A percentile compares a stretch with the other conserved stretches of the same genome.
Conservation (phyloP, 2,797 vertebrate species). For the Takifugu rubripes region DNA sequence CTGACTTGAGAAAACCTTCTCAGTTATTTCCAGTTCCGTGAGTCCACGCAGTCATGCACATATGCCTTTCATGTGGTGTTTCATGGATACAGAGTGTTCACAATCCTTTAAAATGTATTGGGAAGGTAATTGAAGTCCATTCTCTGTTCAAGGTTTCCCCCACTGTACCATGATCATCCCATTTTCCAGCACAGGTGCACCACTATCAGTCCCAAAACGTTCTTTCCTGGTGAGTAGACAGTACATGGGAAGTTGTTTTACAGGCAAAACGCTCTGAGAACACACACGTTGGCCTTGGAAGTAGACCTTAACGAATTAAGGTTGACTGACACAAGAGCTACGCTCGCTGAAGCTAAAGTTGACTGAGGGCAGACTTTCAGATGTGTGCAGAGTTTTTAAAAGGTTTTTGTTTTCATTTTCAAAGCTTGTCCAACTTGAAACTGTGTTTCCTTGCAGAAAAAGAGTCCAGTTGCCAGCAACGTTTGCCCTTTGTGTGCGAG, state of each 20-base stretch:
- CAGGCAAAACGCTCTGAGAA: too few relatives aligned
- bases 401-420: not conserved
- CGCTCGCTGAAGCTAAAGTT: too few relatives aligned
- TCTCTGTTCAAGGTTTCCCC: constrained; percentile 44
- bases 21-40: constrained; percentile 58
- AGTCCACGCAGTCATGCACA: constrained; percentile 19
- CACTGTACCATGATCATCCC: constrained; percentile 36
- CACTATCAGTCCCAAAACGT: constrained; percentile 32
- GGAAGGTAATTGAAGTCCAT: constrained; percentile 6
- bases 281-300: too few relatives aligned
- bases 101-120: not conserved
- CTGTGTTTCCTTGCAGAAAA: constrained; percentile 45
- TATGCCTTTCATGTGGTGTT: not conserved
- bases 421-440: not conserved
- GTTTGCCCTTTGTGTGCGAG: constrained; percentile 87
- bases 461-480: constrained; percentile 37
- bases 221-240: constrained; percentile 49
- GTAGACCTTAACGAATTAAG: too few relatives aligned
- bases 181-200: constrained; percentile 59
- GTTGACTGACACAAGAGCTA: too few relatives aligned
- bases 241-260: too few relatives aligned
- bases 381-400: too few relatives aligned
- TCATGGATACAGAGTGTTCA: not conserved
- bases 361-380: too few relatives aligned
- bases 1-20: constrained; percentile 44